Percentiles rank a stretch among this genome's conserved stretches.
Evolutionary conservation across 1,140 invertebrate species (phyloP).

Genomic region (Drosophila leontia): DNA sequence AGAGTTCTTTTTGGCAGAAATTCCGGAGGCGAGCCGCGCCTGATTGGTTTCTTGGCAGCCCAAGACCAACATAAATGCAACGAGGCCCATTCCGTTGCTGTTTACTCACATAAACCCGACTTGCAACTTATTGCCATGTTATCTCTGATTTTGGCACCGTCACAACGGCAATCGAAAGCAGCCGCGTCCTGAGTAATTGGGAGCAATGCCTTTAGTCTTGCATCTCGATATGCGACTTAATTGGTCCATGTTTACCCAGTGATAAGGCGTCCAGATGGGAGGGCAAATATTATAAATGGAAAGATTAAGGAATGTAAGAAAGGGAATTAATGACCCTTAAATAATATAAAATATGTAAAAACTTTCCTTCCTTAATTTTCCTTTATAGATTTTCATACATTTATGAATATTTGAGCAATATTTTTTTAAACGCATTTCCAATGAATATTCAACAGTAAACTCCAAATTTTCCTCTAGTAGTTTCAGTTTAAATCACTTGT

Average conservation of each 20-base stretch:
- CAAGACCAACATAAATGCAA: conserved; percentile 26
- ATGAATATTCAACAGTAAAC: neutral
- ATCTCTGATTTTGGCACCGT: conserved; percentile 54
- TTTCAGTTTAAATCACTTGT: conserved; percentile 1
- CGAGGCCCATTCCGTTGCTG: conserved; percentile 37
- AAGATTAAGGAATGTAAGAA: neutral
- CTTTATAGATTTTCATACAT: neutral
- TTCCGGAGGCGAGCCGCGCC: conserved; percentile 20
- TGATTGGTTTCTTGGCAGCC: conserved; percentile 76
- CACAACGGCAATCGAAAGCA: conserved; percentile 6
- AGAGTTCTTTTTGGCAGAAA: conserved; percentile 38
- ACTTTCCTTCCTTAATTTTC: neutral
- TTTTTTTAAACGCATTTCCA: neutral
- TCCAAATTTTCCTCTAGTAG: neutral
- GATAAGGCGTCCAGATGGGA: neutral
- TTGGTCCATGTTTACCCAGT: neutral
- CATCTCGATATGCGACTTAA: neutral
- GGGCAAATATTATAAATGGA: neutral
- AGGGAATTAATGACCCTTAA: no score
- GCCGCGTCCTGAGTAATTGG: neutral
- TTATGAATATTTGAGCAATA: neutral
- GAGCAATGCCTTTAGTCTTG: conserved; percentile 2
- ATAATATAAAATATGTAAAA: no score
- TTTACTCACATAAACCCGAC: conserved; percentile 44
- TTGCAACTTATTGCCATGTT: conserved; percentile 59